Percentiles rank a stretch among this genome's conserved stretches.
Evolutionary conservation across 2,113 vertebrate genomes (phyloP).

Genomic region (Psephotus haematonotus): DNA sequence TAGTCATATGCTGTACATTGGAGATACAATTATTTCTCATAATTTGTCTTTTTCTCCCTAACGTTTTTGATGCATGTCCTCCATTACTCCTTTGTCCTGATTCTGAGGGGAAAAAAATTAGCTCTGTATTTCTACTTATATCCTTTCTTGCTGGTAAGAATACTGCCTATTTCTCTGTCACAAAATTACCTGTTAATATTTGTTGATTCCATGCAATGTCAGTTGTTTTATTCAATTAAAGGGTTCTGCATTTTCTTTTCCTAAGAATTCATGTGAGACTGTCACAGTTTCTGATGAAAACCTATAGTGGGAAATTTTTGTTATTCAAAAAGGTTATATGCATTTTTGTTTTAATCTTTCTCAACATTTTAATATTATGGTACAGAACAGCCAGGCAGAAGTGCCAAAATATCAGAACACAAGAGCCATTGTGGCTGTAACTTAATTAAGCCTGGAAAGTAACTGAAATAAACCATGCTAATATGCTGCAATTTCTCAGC

Average conservation of each 20-base stretch:
- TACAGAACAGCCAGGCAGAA: background rate
- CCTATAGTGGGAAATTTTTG: accelerated
- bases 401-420: background rate
- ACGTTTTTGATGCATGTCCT: background rate
- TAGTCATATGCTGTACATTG: background rate
- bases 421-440: background rate
- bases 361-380: background rate
- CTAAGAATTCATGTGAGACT: background rate
- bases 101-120: background rate
- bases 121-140: background rate
- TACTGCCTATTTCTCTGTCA: background rate
- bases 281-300: background rate
- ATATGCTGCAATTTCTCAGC: background rate
- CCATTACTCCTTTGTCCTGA: background rate
- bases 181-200: background rate
- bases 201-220: background rate
- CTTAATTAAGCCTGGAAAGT: background rate
- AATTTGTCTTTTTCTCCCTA: slow-evolving; percentile 1
- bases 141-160: background rate
- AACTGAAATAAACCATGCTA: background rate
- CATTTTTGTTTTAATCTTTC: background rate
- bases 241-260: background rate
- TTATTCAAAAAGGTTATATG: background rate
- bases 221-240: background rate
- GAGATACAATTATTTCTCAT: background rate